Evolutionary conservation across 2,113 vertebrate species (phyloP).

Genomic region (Pseudorhombus dupliciocellatus): DNA sequence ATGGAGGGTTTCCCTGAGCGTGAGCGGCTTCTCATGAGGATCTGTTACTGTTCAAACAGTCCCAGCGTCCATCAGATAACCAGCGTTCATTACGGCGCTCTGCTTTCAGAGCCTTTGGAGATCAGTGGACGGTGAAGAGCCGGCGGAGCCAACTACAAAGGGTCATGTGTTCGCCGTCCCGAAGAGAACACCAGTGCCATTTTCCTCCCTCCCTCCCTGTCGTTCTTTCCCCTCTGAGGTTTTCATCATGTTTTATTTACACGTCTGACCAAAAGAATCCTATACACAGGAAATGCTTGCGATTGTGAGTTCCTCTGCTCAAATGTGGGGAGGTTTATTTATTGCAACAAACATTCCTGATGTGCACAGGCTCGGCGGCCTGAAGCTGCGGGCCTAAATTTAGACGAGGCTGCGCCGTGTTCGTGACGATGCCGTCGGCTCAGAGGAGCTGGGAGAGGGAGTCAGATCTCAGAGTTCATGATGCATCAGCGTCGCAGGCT

Average conservation of each 20-base stretch:
- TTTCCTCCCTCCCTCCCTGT: background rate
- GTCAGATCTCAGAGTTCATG: too few relatives aligned
- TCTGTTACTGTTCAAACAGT: conserved; percentile 63
- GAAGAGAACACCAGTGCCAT: too few relatives aligned
- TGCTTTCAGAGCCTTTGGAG: background rate
- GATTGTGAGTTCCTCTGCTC: conserved; percentile 84
- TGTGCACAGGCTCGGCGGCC: conserved; percentile 83
- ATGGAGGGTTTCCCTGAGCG: too few relatives aligned
- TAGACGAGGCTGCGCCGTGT: conserved; percentile 80
- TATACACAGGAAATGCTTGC: conserved; percentile 84
- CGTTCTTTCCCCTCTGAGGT: conserved; percentile 45
- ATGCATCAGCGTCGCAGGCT: too few relatives aligned
- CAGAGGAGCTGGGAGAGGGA: too few relatives aligned
- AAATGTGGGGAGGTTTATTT: conserved; percentile 97
- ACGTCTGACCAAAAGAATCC: conserved; percentile 76
- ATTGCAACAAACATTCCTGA: conserved; percentile 96
- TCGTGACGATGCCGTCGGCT: conserved; percentile 18
- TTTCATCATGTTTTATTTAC: conserved; percentile 80
- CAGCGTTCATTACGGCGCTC: background rate
- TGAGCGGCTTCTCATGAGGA: conserved; percentile 46
- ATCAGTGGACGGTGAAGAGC: conserved; percentile 4
- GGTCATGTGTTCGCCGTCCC: conserved; percentile 3
- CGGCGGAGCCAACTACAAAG: background rate
- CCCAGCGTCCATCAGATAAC: conserved; percentile 43
- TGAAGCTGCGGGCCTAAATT: conserved; percentile 85